Evolutionary conservation across 2,113 vertebrate species (phyloP), one percentile per base, ranked within the genome.

Genomic region (Cheirogaleus medius): DNA sequence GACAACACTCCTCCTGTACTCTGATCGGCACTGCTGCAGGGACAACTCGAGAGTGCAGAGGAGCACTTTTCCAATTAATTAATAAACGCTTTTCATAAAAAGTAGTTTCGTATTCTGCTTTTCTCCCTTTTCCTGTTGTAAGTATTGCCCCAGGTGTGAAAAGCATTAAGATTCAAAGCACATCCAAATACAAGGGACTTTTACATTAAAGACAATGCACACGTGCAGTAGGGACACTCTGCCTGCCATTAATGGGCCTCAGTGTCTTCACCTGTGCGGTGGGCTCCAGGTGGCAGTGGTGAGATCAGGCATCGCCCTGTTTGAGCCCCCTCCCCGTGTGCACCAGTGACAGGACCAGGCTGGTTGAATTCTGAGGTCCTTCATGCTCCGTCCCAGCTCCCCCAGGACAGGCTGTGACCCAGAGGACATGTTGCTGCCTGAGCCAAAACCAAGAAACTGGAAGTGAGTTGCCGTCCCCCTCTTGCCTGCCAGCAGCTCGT

Each of bases 21-120:
- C 54, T 2, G 1, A 18, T 42, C 10, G 3, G 68, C 27, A 69
- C 58, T 34, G 64, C 83, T 37, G 39, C 3, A 10, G 69, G 47
- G 20, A 80, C 73, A 47, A 47, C 54, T 1, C 1, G 32, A 25
- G 29, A 10, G 21, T 3, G 1, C 0, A 1, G 68, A 39, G 32
- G 39, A 80, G 84, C 34, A 2, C 49, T 8, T 3, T 4, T 37
- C n/a, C 15, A 17, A 10, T 8, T 20, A 34, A 3, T 12, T 15
- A 52, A 78, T 15, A 20, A 18, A 37, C 1, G 34, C 80, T 11
- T n/a, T 32, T 21, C 42, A 14, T 0, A 5, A 58, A 52, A 13
- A 49, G 56, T 37, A 0, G 29, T 18, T 0, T 20, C 3, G 21
- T 8, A 42, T 32, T 64, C 87, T 52, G 60, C 47, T 42, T 18